Percentiles rank a stretch among this genome's conserved stretches.
Evolutionary conservation across 2,888 invertebrate genomes (phyloP).

Genomic region (Parnassius glacialis): DNA sequence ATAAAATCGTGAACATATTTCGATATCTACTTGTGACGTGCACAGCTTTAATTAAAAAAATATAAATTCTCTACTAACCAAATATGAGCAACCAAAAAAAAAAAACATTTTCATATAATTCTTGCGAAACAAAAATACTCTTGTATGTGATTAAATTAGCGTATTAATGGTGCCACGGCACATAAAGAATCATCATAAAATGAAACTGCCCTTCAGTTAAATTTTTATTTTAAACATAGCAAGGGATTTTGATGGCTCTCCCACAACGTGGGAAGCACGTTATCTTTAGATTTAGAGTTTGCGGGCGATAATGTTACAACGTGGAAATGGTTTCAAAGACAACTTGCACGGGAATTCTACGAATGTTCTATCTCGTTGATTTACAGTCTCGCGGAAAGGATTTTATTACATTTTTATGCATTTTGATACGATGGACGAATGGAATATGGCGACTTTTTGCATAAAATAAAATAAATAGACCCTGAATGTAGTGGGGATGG

Average conservation of each 20-base stretch:
- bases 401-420: conserved; percentile 4
- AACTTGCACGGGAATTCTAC: conserved; percentile 17
- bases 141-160: background rate
- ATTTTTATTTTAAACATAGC: conserved; percentile 81
- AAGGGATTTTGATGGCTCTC: conserved; percentile 76
- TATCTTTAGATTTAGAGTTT: conserved; percentile 72
- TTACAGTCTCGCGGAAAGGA: conserved; percentile 37
- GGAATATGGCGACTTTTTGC: no score
- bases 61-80: no score
- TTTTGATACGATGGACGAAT: no score
- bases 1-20: no score
- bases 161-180: background rate
- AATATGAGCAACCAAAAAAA: no score
- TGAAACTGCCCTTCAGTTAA: conserved; percentile 65
- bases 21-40: no score
- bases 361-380: conserved; percentile 42
- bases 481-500: no score
- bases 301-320: conserved; percentile 53
- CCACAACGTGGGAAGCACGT: conserved; percentile 61
- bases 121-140: no score
- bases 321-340: conserved; percentile 38
- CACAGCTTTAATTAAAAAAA: no score
- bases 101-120: no score
- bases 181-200: conserved; percentile 38
- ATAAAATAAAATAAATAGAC: no score